phyloP scores from a whole-genome alignment of 1,140 invertebrate genomes.

The Leptoteleia sp. region DNA sequence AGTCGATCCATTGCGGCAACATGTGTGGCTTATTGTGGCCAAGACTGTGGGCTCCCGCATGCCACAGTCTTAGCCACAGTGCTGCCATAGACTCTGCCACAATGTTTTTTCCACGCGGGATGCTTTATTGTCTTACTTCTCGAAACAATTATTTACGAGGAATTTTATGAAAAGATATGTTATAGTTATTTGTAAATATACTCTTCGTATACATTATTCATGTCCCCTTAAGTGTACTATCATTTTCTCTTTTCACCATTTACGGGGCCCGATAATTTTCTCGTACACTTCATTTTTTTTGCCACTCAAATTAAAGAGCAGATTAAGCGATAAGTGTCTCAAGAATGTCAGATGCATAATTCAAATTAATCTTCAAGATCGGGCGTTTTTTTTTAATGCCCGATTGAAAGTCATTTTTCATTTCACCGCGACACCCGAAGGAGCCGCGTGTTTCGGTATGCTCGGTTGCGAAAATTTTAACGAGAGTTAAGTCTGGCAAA shows the following conservation, averaged over 20 bases:
- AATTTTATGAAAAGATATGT: conserved; percentile 2
- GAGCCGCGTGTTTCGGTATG: too few species aligned
- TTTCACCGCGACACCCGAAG: conserved; percentile 10
- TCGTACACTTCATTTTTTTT: background rate
- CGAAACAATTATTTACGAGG: too few species aligned
- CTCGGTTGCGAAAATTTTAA: conserved; percentile 26
- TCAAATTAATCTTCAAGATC: background rate
- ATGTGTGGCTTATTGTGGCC: too few species aligned
- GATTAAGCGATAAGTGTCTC: background rate
- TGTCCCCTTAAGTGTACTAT: background rate
- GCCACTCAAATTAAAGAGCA: background rate
- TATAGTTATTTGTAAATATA: conserved; percentile 9
- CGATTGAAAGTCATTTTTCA: conserved; percentile 9
- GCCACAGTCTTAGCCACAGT: too few species aligned
- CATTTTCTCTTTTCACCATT: conserved; percentile 7
- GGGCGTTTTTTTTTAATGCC: background rate
- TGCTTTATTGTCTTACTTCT: too few species aligned
- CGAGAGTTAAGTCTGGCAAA: conserved; percentile 61
- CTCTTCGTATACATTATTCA: conserved; percentile 25
- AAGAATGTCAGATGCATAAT: background rate
- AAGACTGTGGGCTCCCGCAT: too few species aligned
- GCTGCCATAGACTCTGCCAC: too few species aligned
- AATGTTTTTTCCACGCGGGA: too few species aligned
- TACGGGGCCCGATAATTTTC: conserved; percentile 8
- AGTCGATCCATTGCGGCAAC: too few species aligned